phyloP scores from a whole-genome alignment of 2,797 vertebrate species.

The Rhinogobio ventralis region DNA sequence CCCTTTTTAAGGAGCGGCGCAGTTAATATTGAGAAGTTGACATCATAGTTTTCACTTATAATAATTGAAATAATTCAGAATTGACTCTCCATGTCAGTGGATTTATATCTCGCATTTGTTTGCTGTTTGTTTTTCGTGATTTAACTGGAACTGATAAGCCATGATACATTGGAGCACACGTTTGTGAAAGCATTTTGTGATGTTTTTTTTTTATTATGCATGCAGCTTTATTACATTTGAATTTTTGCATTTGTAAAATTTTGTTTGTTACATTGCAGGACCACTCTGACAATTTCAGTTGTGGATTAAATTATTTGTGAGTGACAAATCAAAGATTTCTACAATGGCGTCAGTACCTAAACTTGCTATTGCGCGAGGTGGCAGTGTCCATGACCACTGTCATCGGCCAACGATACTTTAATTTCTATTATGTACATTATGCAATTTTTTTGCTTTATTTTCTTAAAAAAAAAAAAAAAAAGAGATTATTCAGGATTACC shows the following conservation, averaged over 20 bases:
- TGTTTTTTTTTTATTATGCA: not conserved
- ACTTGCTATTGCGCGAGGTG: not conserved
- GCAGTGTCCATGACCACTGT: not conserved
- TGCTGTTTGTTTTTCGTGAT: not conserved
- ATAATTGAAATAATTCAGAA: not conserved
- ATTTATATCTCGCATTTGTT: not conserved
- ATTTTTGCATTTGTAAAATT: not conserved
- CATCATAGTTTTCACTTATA: not conserved
- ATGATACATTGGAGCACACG: not conserved
- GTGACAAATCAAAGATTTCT: constrained; percentile 1
- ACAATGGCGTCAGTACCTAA: not conserved
- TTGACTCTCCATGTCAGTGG: not conserved
- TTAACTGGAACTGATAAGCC: not conserved
- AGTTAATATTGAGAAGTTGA: not conserved
- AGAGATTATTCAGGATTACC: too few relatives aligned
- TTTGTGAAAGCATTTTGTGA: not conserved
- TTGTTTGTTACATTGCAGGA: not conserved
- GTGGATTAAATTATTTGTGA: not conserved
- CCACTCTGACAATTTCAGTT: not conserved
- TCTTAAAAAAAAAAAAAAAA: not conserved
- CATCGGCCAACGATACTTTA: not conserved
- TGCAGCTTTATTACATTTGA: too few relatives aligned
- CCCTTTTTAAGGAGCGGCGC: not conserved
- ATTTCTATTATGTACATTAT: not conserved
- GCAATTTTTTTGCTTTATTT: not conserved